Evolutionary conservation across 2,888 invertebrate genomes (phyloP).

Genomic region (Ornithoptera priamus): DNA sequence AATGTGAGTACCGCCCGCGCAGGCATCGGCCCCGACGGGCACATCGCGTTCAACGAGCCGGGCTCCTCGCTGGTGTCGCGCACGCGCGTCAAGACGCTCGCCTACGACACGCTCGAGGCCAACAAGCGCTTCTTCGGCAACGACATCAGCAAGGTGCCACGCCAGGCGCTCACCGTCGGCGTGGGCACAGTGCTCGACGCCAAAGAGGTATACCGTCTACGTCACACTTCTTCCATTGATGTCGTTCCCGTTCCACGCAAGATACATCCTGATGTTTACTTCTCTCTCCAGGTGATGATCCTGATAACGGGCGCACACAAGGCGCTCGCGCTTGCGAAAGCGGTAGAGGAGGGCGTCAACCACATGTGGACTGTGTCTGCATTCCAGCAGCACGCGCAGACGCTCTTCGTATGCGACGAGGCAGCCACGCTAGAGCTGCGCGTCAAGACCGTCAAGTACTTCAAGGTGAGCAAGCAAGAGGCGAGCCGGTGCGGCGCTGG

Average conservation of each 20-base stretch:
- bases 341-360: slow-evolving; percentile 98
- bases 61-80: slow-evolving; percentile 97
- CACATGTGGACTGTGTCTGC: slow-evolving; percentile 99
- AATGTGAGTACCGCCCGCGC: slow-evolving; percentile 17
- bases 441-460: slow-evolving; percentile 99
- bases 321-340: slow-evolving; percentile 97
- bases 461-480: slow-evolving; percentile 83
- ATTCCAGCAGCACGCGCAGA: slow-evolving; percentile 96
- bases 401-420: slow-evolving; percentile 97
- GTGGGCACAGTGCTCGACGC: slow-evolving; percentile 99
- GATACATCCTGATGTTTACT: background rate
- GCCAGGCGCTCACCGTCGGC: slow-evolving; percentile 97
- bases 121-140: slow-evolving; percentile 98
- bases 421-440: slow-evolving; percentile 97
- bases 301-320: slow-evolving; percentile 98
- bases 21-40: slow-evolving; percentile 99
- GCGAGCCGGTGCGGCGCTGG: background rate
- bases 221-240: background rate
- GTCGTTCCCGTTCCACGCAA: background rate
- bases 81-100: slow-evolving; percentile 97
- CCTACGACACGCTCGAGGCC: slow-evolving; percentile 97
- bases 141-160: slow-evolving; percentile 96
- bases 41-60: slow-evolving; percentile 99
- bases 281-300: slow-evolving; percentile 91
- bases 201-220: slow-evolving; percentile 84